These are phyloP conservation scores for Prenolepis imparis DNA, from an alignment of 2,888 invertebrate species.

Conservation along the genomic window DNA sequence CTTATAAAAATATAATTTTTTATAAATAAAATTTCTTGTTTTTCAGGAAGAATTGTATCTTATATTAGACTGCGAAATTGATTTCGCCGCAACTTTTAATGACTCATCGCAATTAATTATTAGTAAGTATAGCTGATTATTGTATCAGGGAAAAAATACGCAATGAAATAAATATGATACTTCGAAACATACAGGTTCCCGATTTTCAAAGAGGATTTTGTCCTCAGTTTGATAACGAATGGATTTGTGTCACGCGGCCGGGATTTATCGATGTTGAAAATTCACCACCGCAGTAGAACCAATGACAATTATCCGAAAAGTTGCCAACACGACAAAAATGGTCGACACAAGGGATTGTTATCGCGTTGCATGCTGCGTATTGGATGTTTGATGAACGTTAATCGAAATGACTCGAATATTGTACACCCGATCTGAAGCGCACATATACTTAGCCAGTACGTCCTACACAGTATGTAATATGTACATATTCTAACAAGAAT, in stretches of 20 bases:
- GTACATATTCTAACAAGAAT: slow-evolving; percentile 6
- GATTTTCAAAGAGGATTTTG: slow-evolving; percentile 37
- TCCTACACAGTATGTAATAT: slow-evolving; percentile 27
- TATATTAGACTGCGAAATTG: neutral
- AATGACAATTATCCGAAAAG: slow-evolving; percentile 66
- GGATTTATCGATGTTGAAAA: slow-evolving; percentile 68
- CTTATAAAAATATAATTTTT: neutral
- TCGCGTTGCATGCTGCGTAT: slow-evolving; percentile 56
- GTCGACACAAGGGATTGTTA: slow-evolving; percentile 68
- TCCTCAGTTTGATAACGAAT: slow-evolving; percentile 37
- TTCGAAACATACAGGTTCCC: neutral
- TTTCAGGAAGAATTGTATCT: neutral
- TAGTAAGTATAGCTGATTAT: slow-evolving; percentile 16
- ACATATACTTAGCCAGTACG: slow-evolving; percentile 61
- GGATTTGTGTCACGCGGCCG: slow-evolving; percentile 44
- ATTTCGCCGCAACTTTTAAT: neutral
- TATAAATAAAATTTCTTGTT: neutral
- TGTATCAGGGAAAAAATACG: neutral
- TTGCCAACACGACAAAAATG: slow-evolving; percentile 70
- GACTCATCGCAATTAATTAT: neutral
- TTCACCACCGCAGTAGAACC: slow-evolving; percentile 34
- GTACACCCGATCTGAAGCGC: slow-evolving; percentile 47
- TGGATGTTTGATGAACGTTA: slow-evolving; percentile 72
- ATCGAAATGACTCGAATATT: slow-evolving; percentile 69
- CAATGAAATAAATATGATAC: slow-evolving; percentile 26